phyloP scores from a whole-genome alignment of 2,113 vertebrate species.

The Myrmophylax atrothorax region DNA sequence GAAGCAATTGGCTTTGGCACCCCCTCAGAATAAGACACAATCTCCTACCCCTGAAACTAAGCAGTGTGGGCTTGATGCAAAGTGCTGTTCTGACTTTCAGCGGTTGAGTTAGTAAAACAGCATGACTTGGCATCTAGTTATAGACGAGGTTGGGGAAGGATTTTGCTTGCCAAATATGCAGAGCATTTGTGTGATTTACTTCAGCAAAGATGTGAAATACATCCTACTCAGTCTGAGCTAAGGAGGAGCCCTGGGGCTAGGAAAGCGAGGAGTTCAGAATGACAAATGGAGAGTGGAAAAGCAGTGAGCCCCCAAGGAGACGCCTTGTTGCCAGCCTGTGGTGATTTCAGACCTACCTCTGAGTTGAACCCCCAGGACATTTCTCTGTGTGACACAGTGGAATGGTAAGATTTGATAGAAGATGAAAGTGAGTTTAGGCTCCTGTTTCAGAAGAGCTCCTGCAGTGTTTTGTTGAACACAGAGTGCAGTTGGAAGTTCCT shows the following conservation, averaged over 20 bases:
- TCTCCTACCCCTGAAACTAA: neutral
- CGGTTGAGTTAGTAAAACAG: conserved; percentile 18
- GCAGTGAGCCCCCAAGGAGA: neutral
- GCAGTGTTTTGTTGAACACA: neutral
- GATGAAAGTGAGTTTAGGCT: neutral
- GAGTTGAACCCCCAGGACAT: neutral
- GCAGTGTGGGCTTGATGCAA: neutral
- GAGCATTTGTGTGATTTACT: conserved; percentile 38
- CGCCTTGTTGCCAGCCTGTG: neutral
- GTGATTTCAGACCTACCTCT: neutral
- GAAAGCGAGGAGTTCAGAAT: neutral
- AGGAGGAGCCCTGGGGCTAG: neutral
- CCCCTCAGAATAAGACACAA: neutral
- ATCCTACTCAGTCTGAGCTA: neutral
- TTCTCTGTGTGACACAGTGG: neutral
- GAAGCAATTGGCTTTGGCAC: neutral
- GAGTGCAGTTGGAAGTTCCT: neutral
- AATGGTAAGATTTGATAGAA: neutral
- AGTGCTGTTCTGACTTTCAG: neutral
- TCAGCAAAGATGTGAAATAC: conserved; percentile 13
- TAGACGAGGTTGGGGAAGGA: neutral
- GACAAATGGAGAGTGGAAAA: neutral
- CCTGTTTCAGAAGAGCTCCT: neutral
- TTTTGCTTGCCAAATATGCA: conserved; percentile 29
- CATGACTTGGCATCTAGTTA: conserved; percentile 30